Evolutionary conservation across 2,113 vertebrate genomes (phyloP), one percentile per base, ranked within the genome.

Genomic region (Origma solitaria): DNA sequence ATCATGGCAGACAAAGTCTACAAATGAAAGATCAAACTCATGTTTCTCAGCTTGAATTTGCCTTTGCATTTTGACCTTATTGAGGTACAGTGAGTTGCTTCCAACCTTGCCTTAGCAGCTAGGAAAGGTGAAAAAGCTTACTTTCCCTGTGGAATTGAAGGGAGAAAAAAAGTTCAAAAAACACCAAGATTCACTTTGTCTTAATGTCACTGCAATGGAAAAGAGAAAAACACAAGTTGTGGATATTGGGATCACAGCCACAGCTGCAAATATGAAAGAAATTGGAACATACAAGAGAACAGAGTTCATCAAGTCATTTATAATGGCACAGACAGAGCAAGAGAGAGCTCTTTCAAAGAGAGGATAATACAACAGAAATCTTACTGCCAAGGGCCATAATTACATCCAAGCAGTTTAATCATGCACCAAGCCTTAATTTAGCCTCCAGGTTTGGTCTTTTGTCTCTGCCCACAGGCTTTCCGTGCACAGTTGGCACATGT

Each of bases 101-200:
- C 92, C 54, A 60, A 20, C 40, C 37, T 70, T 47, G 11, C 19
- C 30, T 64, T 38, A 38, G 33, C 23, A 69, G 33, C 25, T 56
- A 77, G 47, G n/a, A 94, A 71, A 40, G 25, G 4, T 19, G 17
- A 2, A 37, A 57, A 66, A 35, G 0, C 4, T 31, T 42, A 10
- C 4, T 47, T 44, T 65, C 62, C 5, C 35, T 33, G 49, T 19
- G 16, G 13, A 49, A 78, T 6, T 33, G 13, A 75, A 73, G 15
- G 18, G 7, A 15, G 1, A 1, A 27, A 25, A 19, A 18, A 54
- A 30, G 9, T 31, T n/a, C 8, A 27, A 8, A 1, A 15, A 68
- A 64, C 38, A 33, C 10, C 8, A 72, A 81, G 10, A 72, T 35
- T 81, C 21, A 8, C 17, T 92, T 76, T 80, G 3, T 62, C 49